Evolutionary conservation across 1,140 invertebrate genomes (phyloP), one percentile per base, ranked within the genome.

Genomic region (Calliopsis andreniformis): DNA sequence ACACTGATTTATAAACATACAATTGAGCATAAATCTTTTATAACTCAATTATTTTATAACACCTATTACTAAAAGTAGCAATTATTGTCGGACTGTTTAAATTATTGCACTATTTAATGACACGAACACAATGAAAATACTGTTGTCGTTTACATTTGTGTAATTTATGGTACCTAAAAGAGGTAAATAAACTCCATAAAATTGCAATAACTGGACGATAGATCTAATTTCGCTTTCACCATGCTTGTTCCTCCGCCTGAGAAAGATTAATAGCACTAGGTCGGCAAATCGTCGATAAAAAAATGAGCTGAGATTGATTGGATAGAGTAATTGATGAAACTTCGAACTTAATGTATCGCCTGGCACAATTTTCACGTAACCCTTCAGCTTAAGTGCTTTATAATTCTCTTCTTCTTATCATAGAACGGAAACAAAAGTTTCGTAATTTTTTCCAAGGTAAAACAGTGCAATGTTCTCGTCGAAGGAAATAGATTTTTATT

Each of bases 271-370:
- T 70, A 20, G 28, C 28, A 30, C 3, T 8, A 18, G 14, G 30
- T n/a, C 32, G 43, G 12, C 30, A 59, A 70, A 35, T 45, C 20
- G 18, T 70, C 42, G 53, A 70, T 70, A 39, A 59, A 59, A 70
- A 70, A 59, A 30, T 0, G n/a, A 70, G 47, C 1, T 16, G 35
- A 59, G 67, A 70, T 70, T 39, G 55, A 70, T 70, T 1, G 67
- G 23, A 18, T 28, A 7, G 12, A 25, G 55, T 59, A 58, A 70
- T 59, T 47, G 67, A 70, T 59, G 53, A 45, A 59, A 47, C 55
- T 39, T 59, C 67, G n/a, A n/a, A 12, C 45, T 30, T 32, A 47
- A 70, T 45, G 16, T 70, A 45, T 58, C 28, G 67, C 7, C 14
- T 28, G 18, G 30, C 42, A 47, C 30, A 59, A 59, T 14, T 59